Base-by-base conservation (phyloP, 2,797 vertebrate species). In the Austrolebias charrua region DNA sequence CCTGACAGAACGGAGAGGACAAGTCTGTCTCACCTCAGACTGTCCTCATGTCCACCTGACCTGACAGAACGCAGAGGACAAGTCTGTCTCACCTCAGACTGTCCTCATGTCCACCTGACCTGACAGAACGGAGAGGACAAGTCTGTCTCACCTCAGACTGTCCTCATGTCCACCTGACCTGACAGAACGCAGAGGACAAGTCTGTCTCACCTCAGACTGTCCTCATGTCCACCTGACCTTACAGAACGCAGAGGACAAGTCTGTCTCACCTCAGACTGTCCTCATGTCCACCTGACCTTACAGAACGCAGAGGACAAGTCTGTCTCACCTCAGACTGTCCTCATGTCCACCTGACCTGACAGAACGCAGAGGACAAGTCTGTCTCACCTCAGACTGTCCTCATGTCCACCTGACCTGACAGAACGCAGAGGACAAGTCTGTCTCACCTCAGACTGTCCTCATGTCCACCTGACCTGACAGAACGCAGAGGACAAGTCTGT, bases 301-400 rank as follows among this genome's bases (percentile, higher is more conserved):
- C 24, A 24, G 8, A 1, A 33, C 31, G 8, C 2, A 33, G 0
- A 47, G 18, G 18, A 49, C 15, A 4, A 16, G 42, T 4, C 20
- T 2, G 2, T 11, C 51, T 71, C 1, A 98, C 98, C 98, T 96
- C 95, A 89, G 73, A 96, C 81, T 66, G 98, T 99, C n/a, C 24
- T 24, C 2, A 3, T 24, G 24, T 24, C 24, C 24, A n/a, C n/a
- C n/a, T n/a, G n/a, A 24, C 24, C 24, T 24, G 24, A 24, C 24
- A 24, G 8, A 1, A 33, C 31, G 8, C 2, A 33, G 0, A 47
- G 18, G 18, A 49, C 15, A 4, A 16, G 42, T 4, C 20, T 2
- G 2, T 11, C 51, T 71, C 1, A 98, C 98, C 98, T 96, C 95
- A 89, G 73, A 96, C 81, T 66, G 98, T 99, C n/a, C 24, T 24